phyloP scores from a whole-genome alignment of 2,797 vertebrate genomes.

The Acipenser oxyrinchus region DNA sequence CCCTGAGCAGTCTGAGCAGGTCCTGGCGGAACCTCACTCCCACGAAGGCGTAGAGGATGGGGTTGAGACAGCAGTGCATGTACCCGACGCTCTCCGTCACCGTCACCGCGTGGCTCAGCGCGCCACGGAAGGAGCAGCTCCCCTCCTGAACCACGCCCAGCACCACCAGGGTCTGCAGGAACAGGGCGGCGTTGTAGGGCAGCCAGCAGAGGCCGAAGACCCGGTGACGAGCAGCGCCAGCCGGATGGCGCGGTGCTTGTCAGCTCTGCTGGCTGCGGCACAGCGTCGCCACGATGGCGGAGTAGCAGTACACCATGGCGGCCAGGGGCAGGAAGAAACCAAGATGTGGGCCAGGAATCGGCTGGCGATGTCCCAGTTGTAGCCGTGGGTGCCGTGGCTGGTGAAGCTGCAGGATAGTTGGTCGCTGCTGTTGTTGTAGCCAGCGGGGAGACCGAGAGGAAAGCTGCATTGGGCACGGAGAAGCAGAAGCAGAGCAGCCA shows the following conservation, averaged over 20 bases:
- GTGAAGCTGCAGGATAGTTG: conserved; percentile 54
- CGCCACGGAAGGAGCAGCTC: conserved; percentile 33
- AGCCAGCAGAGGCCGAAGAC: conserved; percentile 86
- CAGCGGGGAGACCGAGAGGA: conserved; percentile 49
- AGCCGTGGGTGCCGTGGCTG: conserved; percentile 29
- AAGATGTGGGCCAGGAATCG: conserved; percentile 63
- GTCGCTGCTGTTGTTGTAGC: background rate
- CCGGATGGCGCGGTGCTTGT: conserved; percentile 72
- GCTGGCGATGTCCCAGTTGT: conserved; percentile 46
- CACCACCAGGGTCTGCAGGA: conserved; percentile 58
- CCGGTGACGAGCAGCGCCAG: conserved; percentile 75
- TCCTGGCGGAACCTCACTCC: conserved; percentile 79
- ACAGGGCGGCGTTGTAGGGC: conserved; percentile 68
- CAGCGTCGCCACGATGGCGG: conserved; percentile 60
- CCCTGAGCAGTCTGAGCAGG: conserved; percentile 59
- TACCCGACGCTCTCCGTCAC: conserved; percentile 67
- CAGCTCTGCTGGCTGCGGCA: conserved; percentile 66
- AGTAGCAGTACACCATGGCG: conserved; percentile 81
- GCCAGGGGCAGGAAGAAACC: conserved; percentile 70
- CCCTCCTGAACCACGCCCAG: conserved; percentile 21
- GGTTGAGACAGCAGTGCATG: conserved; percentile 83
- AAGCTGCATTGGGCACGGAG: conserved; percentile 62
- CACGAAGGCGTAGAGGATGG: conserved; percentile 81
- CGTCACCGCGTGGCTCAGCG: conserved; percentile 38
- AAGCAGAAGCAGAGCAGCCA: conserved; percentile 70